phyloP scores from a whole-genome alignment of 2,113 vertebrate species.

The Ondatra zibethicus region DNA sequence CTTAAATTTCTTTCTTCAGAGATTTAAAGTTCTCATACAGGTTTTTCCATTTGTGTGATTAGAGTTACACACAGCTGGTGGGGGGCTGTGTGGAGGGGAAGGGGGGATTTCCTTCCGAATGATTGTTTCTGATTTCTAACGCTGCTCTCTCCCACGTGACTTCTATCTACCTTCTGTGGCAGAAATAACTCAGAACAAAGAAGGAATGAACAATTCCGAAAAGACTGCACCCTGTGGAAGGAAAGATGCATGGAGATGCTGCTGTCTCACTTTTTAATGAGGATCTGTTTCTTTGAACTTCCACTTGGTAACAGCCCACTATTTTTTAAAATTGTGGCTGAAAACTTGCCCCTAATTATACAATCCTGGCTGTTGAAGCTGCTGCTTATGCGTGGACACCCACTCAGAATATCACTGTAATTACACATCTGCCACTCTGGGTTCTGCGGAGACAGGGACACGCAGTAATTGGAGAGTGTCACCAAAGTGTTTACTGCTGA shows the following conservation, averaged over 20 bases:
- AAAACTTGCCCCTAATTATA: conserved; percentile 57
- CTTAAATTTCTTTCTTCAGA: too few species aligned
- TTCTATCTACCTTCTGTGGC: background rate
- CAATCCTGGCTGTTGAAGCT: conserved; percentile 49
- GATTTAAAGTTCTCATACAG: too few species aligned
- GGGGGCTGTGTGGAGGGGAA: too few species aligned
- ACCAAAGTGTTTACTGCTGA: conserved; percentile 43
- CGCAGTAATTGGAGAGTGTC: conserved; percentile 38
- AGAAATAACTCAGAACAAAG: background rate
- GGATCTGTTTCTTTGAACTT: background rate
- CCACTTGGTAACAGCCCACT: background rate
- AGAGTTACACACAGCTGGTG: too few species aligned
- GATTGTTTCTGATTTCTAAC: background rate
- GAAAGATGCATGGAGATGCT: background rate
- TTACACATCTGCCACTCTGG: conserved; percentile 67
- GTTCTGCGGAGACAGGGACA: conserved; percentile 65
- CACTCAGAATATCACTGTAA: conserved; percentile 73
- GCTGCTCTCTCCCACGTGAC: background rate
- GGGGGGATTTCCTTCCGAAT: background rate
- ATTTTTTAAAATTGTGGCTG: background rate
- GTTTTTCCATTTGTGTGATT: too few species aligned
- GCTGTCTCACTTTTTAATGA: background rate
- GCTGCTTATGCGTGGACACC: conserved; percentile 64
- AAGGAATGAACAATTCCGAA: background rate
- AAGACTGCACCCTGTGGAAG: background rate